Base-by-base conservation (phyloP, 2,797 vertebrate species). In the Acrossocheilus wenchowensis region DNA sequence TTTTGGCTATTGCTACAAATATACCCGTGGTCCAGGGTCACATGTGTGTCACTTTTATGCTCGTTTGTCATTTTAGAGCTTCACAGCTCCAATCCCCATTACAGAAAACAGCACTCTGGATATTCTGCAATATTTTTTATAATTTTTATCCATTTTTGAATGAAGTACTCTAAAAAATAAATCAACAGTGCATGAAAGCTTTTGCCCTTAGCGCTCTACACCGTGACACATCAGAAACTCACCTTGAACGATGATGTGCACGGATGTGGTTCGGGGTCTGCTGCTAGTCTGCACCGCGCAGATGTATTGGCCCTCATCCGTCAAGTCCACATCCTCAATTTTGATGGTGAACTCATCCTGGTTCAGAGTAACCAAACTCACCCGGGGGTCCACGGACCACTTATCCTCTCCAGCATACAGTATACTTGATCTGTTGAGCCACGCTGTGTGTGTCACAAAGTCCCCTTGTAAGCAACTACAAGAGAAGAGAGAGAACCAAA, bases 351-450 rank as follows among this genome's bases (percentile, higher is more conserved):
- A 96, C 92, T 96, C 95, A 15, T 95, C 95, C 85, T 94, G 94
- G 92, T 94, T 95, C 36, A 96, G 92, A 74, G 93, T 93, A 81
- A 95, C 94, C 92, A 96, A 92, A 88, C 93, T 96, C 87, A 96
- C 96, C 86, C 96, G 92, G 57, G 94, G 91, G 90, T 96, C 96
- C 92, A 96, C 95, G 0, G 95, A 96, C 96, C 96, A 96, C 92
- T 96, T 96, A 88, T 96, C 96, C 87, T 96, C 95, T 21, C 95
- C 95, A 0, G 96, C 95, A 1, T 95, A 96, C 68, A 96, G 93
- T 89, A 96, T 96, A 90, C 95, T 96, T 3, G 96, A 96, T 26
- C 95, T 93, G 91, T 96, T 96, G 23, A 96, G 94, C 96, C 96
- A 96, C 15, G 96, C 96, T 50, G 95, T 95, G 93, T 95, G 96